Percentiles rank a stretch among this genome's conserved stretches.
phyloP scores from a whole-genome alignment of 1,140 invertebrate genomes.

The Brachionus rubens region DNA sequence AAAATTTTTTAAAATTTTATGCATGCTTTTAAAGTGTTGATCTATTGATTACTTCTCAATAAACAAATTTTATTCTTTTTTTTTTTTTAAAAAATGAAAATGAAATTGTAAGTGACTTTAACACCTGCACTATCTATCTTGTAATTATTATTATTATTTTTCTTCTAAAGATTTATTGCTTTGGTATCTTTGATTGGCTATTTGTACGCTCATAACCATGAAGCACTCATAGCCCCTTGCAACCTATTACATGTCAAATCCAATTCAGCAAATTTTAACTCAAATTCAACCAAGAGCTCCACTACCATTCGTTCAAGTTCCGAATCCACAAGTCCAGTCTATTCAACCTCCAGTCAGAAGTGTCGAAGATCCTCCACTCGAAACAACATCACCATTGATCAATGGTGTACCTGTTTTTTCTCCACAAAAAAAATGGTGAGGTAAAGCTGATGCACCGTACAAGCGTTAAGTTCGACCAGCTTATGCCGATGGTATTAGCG shows the following conservation, averaged over 20 bases:
- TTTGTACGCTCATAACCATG: constrained; percentile 6
- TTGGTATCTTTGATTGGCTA: background rate
- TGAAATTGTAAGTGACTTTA: constrained; percentile 6
- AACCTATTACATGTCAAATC: background rate
- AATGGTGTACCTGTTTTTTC: too few species aligned
- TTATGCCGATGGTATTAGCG: too few species aligned
- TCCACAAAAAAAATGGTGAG: too few species aligned
- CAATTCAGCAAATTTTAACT: background rate
- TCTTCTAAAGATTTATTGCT: background rate
- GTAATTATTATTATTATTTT: background rate
- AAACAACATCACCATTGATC: background rate
- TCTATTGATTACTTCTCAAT: too few species aligned
- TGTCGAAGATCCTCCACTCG: too few species aligned
- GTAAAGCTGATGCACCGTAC: too few species aligned
- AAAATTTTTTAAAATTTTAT: background rate
- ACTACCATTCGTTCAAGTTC: background rate
- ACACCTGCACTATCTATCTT: background rate
- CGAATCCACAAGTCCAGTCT: background rate
- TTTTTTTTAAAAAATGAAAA: background rate
- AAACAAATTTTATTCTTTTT: background rate
- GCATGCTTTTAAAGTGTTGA: background rate
- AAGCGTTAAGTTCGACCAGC: too few species aligned
- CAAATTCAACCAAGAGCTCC: background rate
- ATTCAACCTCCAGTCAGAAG: background rate
- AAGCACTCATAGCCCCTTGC: background rate